phyloP scores from a whole-genome alignment of 2,888 invertebrate genomes.

The Drosophila ochracea region DNA sequence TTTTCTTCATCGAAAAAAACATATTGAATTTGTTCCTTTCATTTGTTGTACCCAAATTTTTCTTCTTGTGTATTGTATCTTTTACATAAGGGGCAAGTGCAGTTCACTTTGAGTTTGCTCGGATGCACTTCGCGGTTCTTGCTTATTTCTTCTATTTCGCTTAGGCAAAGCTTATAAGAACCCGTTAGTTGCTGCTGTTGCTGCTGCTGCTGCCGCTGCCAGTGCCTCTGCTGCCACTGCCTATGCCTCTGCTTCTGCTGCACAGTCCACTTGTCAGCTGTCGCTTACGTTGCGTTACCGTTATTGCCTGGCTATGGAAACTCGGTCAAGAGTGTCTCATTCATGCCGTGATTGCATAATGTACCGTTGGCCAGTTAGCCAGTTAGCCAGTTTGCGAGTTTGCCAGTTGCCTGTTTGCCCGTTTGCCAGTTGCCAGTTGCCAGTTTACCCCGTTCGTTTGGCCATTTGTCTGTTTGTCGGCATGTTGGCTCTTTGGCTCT shows the following conservation, averaged over 20 bases:
- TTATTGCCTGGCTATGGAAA: constrained; percentile 81
- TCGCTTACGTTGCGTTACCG: constrained; percentile 79
- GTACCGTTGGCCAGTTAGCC: constrained; percentile 74
- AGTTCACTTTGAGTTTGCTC: constrained; percentile 23
- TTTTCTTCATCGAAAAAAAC: rapidly evolving
- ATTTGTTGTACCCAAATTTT: neutral
- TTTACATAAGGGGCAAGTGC: constrained; percentile 2
- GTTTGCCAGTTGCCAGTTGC: constrained; percentile 16
- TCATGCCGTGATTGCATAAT: constrained; percentile 84
- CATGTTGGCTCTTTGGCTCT: constrained; percentile 30
- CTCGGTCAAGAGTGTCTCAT: constrained; percentile 84
- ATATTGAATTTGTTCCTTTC: neutral
- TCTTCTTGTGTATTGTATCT: neutral
- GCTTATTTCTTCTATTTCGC: constrained; percentile 33
- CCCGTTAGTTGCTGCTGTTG: constrained; percentile 63
- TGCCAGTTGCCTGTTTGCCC: constrained; percentile 12
- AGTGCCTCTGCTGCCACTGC: constrained; percentile 1
- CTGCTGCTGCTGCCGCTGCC: neutral
- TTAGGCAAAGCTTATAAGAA: constrained; percentile 45
- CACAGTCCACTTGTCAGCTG: constrained; percentile 70
- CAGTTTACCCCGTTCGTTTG: constrained; percentile 26
- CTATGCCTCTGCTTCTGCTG: constrained; percentile 2
- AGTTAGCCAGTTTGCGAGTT: constrained; percentile 28
- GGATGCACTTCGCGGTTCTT: constrained; percentile 27
- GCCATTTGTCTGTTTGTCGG: constrained; percentile 31